These are phyloP conservation scores for Osmoderma eremita DNA, from an alignment of 2,888 invertebrate genomes.

Conservation along the genomic window DNA sequence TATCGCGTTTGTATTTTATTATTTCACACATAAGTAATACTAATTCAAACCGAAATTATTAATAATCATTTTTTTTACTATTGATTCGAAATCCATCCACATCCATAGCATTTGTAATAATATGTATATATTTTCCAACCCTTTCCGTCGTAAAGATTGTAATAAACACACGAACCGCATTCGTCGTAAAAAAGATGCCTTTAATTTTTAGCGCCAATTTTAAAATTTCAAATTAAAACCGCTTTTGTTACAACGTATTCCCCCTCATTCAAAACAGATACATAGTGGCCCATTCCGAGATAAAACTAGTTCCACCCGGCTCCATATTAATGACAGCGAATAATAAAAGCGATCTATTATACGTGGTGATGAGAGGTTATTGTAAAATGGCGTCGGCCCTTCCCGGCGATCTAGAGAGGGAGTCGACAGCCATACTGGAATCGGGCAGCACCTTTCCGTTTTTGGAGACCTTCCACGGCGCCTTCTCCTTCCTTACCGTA, in stretches of 20 bases:
- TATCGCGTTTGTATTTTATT: too few species aligned
- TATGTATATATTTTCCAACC: too few species aligned
- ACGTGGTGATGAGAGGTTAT: constrained; percentile 40
- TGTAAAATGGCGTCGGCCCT: constrained; percentile 39
- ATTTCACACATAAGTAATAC: too few species aligned
- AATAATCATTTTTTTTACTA: too few species aligned
- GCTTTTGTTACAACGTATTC: background rate
- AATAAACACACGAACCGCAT: too few species aligned
- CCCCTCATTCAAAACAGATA: too few species aligned
- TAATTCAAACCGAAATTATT: too few species aligned
- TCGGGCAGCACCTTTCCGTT: constrained; percentile 42
- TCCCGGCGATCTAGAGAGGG: constrained; percentile 41
- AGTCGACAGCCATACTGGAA: constrained; percentile 30
- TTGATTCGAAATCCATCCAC: too few species aligned
- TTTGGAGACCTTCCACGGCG: constrained; percentile 41
- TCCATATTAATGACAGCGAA: constrained; percentile 28
- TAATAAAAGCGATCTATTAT: constrained; percentile 37
- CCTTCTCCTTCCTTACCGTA: constrained; percentile 38
- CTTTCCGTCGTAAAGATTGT: too few species aligned
- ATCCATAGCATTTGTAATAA: too few species aligned
- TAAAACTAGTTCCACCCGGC: constrained; percentile 33
- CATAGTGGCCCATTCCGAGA: constrained; percentile 39
- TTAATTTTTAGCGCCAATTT: background rate
- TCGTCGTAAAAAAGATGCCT: too few species aligned
- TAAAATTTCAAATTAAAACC: background rate